These are phyloP conservation scores for Cataglyphis rosenhaueri DNA, from an alignment of 2,888 invertebrate genomes.

Conservation along the genomic window DNA sequence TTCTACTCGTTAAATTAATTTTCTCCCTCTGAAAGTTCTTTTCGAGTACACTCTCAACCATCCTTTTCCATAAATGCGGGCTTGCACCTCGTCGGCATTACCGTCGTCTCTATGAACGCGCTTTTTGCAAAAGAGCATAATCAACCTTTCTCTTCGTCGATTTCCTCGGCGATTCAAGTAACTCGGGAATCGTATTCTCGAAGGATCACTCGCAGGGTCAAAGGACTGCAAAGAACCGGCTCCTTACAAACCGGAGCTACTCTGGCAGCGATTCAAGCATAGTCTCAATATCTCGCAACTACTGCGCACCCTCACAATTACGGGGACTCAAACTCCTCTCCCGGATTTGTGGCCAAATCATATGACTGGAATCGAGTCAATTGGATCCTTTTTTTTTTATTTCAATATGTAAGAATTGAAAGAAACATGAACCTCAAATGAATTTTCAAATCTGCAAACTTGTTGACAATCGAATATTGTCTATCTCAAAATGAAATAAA, in stretches of 20 bases:
- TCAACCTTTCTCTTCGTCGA: conserved; percentile 23
- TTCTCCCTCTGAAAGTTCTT: background rate
- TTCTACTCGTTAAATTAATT: conserved; percentile 43
- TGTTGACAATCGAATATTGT: background rate
- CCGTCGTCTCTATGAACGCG: conserved; percentile 1
- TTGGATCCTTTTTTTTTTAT: conserved; percentile 9
- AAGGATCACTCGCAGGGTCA: conserved; percentile 57
- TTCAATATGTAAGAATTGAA: background rate
- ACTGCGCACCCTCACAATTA: conserved; percentile 9
- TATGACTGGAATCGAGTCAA: conserved; percentile 40
- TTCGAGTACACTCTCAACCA: background rate
- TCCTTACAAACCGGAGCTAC: conserved; percentile 23
- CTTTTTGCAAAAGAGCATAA: conserved; percentile 22
- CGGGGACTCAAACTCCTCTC: background rate
- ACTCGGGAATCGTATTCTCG: conserved; percentile 55
- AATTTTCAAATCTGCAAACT: background rate
- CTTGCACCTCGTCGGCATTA: conserved; percentile 26
- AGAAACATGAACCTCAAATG: background rate
- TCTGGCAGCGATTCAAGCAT: conserved; percentile 62
- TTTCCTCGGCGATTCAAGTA: conserved; percentile 23
- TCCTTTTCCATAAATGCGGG: conserved; percentile 30
- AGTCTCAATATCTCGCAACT: conserved; percentile 50
- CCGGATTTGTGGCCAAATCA: conserved; percentile 18
- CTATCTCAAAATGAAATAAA: background rate
- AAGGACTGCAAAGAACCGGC: conserved; percentile 60